Percentiles rank a stretch among this genome's conserved stretches.
Conservation (phyloP, 2,888 invertebrate species). For the Lithophane socia region DNA sequence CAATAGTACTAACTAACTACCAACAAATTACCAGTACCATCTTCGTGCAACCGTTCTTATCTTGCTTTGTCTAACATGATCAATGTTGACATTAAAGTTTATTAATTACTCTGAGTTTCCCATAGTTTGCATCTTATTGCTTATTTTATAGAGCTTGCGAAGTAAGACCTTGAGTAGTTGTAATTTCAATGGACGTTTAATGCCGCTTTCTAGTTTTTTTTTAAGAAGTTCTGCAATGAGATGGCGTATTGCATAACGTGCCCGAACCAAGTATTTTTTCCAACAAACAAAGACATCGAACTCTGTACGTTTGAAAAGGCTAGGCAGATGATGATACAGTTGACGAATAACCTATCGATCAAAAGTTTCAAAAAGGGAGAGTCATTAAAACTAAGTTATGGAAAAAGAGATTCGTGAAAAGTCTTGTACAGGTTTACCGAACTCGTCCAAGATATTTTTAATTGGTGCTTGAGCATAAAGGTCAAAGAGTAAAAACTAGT, state of each 20-base stretch:
- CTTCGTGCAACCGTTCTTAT: constrained; percentile 53
- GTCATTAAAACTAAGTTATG: not conserved
- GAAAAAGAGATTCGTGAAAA: not conserved
- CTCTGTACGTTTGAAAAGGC: not conserved
- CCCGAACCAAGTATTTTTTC: constrained; percentile 9
- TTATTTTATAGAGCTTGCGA: constrained; percentile 65
- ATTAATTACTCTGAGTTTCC: constrained; percentile 61
- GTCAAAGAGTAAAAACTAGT: constrained; percentile 15
- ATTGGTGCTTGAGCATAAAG: constrained; percentile 13
- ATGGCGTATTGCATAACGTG: constrained; percentile 42
- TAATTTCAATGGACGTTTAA: constrained; percentile 63
- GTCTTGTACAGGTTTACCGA: not conserved
- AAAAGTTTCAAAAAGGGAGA: not conserved
- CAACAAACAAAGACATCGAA: not conserved
- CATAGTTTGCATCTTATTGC: constrained; percentile 68
- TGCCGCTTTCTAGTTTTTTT: constrained; percentile 63
- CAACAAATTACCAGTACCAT: constrained; percentile 43
- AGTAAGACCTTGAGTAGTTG: constrained; percentile 68
- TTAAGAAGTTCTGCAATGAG: constrained; percentile 45
- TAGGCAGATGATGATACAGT: not conserved
- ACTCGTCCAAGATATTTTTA: not conserved
- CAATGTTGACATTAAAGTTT: constrained; percentile 52
- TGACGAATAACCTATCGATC: not conserved
- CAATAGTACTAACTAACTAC: not conserved
- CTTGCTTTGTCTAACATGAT: constrained; percentile 39